phyloP scores from a whole-genome alignment of 2,888 invertebrate genomes.

The Seira sanloemensis region DNA sequence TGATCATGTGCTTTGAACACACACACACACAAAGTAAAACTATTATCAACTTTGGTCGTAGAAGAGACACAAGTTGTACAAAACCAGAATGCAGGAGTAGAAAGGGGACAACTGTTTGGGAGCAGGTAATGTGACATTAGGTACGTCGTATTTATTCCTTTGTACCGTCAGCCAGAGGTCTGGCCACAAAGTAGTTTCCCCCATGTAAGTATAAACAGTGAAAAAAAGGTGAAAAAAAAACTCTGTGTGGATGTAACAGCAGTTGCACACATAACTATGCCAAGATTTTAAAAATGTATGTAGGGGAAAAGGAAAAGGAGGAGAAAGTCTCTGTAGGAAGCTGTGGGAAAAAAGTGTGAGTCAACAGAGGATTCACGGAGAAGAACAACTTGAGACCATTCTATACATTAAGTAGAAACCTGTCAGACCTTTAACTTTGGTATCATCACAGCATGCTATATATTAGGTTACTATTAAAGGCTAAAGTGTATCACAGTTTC shows the following conservation, averaged over 20 bases:
- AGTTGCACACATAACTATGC: neutral
- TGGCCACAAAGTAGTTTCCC: conserved; percentile 1
- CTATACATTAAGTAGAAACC: neutral
- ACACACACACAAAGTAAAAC: conserved; percentile 29
- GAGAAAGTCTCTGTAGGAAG: neutral
- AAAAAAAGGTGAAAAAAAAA: neutral
- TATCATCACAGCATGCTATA: conserved; percentile 30
- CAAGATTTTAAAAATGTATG: neutral
- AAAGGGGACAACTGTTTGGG: neutral
- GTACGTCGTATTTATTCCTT: neutral
- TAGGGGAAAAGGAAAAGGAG: conserved; percentile 6
- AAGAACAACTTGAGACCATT: neutral
- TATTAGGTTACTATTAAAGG: conserved; percentile 29
- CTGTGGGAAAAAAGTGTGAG: too few species aligned
- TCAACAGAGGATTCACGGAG: neutral
- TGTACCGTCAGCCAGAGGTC: neutral
- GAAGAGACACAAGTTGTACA: neutral
- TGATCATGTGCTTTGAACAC: conserved; percentile 59
- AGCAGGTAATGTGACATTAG: neutral
- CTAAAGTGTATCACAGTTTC: conserved; percentile 17
- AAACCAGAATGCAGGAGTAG: neutral
- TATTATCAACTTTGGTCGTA: conserved; percentile 33
- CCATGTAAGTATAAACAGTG: neutral
- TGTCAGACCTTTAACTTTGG: conserved; percentile 2
- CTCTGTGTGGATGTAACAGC: conserved; percentile 4